A percentile compares a stretch with the other conserved stretches of the same genome.
Evolutionary conservation across 2,113 vertebrate species (phyloP).

Genomic region (Plecotus auritus): DNA sequence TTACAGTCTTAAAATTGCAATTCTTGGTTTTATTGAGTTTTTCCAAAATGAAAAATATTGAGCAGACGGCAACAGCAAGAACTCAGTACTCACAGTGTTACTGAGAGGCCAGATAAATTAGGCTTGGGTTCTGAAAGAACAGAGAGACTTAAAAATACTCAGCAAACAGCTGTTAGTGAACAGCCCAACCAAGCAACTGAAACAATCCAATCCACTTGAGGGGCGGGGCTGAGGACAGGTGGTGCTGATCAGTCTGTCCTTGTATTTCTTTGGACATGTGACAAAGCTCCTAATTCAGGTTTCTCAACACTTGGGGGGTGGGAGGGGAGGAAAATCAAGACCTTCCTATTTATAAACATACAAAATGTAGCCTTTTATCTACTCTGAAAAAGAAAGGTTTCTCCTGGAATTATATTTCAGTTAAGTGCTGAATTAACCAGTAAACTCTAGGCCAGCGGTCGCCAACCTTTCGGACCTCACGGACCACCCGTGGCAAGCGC

Average conservation of each 20-base stretch:
- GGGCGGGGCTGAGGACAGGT: neutral
- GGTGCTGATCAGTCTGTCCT: slow-evolving; percentile 10
- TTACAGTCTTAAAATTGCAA: slow-evolving; percentile 30
- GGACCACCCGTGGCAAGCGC: too few species aligned
- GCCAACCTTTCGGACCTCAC: too few species aligned
- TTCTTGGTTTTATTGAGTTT: slow-evolving; percentile 42
- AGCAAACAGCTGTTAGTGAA: slow-evolving; percentile 48
- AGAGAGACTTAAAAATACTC: slow-evolving; percentile 63
- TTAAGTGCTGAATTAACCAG: slow-evolving; percentile 9
- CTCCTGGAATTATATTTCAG: neutral
- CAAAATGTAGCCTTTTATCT: neutral
- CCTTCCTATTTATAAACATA: slow-evolving; percentile 19
- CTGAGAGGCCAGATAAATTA: slow-evolving; percentile 48
- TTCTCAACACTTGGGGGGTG: neutral
- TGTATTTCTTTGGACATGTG: neutral
- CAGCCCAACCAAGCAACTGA: slow-evolving; percentile 25
- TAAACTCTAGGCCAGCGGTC: neutral
- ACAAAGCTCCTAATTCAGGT: neutral
- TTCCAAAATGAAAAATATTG: slow-evolving; percentile 26
- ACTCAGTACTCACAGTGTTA: slow-evolving; percentile 46
- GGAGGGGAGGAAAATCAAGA: neutral
- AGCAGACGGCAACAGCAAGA: slow-evolving; percentile 54
- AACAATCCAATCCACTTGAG: slow-evolving; percentile 33
- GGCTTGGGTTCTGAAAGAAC: slow-evolving; percentile 62
- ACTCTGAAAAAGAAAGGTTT: neutral